Conservation (phyloP, 1,140 invertebrate genomes). For the Lepidurus packardi region DNA sequence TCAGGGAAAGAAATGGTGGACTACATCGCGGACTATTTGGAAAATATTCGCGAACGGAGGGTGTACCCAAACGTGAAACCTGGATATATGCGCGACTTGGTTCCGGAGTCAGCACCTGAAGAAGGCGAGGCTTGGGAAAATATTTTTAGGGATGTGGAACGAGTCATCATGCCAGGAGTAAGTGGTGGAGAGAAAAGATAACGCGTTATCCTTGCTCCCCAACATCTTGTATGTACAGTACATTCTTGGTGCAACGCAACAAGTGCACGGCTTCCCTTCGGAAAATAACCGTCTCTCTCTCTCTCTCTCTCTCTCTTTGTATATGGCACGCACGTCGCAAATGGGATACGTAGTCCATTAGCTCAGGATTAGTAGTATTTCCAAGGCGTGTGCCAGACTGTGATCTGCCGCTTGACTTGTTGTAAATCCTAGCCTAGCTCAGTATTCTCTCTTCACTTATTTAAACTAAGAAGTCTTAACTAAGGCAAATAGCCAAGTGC, state of each 20-base stretch:
- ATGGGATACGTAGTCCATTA: not conserved
- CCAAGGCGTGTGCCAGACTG: slow-evolving; percentile 7
- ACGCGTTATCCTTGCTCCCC: not conserved
- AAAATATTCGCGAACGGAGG: slow-evolving; percentile 65
- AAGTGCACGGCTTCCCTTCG: not conserved
- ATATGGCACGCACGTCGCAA: not conserved
- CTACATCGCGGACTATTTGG: slow-evolving; percentile 93
- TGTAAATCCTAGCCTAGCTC: not conserved
- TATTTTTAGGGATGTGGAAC: slow-evolving; percentile 91
- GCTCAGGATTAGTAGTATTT: not conserved
- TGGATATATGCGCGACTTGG: slow-evolving; percentile 76
- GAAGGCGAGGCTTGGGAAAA: slow-evolving; percentile 81
- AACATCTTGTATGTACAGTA: not conserved
- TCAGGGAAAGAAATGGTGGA: slow-evolving; percentile 93
- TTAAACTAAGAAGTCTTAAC: too few species aligned
- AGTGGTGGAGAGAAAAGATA: slow-evolving; percentile 34
- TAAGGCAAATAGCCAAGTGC: too few species aligned
- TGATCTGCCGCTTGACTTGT: slow-evolving; percentile 9
- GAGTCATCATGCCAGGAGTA: slow-evolving; percentile 95
- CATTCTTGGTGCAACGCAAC: not conserved
- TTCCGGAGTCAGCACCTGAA: slow-evolving; percentile 79
- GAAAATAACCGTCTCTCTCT: not conserved
- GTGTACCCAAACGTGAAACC: slow-evolving; percentile 87
- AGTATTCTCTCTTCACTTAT: not conserved
- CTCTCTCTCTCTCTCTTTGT: not conserved